Evolutionary conservation across 23 tunicate species (phyloP), one percentile per base, ranked within the genome.

Genomic region (Styela plicata): DNA sequence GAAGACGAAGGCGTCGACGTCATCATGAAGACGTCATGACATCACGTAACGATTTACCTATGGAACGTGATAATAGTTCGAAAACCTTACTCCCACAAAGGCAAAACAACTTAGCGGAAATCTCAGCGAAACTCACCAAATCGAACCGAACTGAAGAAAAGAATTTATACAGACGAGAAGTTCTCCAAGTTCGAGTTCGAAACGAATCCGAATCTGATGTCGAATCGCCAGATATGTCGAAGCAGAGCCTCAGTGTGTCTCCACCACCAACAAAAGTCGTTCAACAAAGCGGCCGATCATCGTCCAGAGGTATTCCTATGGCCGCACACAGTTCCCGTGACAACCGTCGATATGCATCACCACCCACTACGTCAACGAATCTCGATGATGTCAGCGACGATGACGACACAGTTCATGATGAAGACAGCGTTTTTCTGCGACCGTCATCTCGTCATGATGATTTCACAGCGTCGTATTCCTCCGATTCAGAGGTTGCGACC

Each of bases 401-500:
- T n/a, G 83, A 80, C 52, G 83, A 80, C 22, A 31, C 64, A 63
- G 73, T 19, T 31, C 24, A 25, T 10, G 30, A 26, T 19, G 82
- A 44, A 25, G 24, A 21, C 24, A 62, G 67, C 33, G 33, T 66
- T 52, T 63, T 76, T 3, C 78, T 29, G 10, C 36, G 27, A 29
- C 27, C 80, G 34, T 23, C 26, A 31, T 26, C 82, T 7, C 75
- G 68, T 52, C 82, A 63, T 31, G 92, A 89, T 44, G 80, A 67
- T 5, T 18, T 57, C 27, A 69, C 33, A 33, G 63, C 32, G 52
- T 73, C 78, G 0, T 76, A 44, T 1, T 76, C 81, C 3, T 76
- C 81, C 24, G 81, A 76, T 44, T 76, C 81, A 0, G 81, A 76
- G 44, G 81, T 76, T 28, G 81, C 81, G 28, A 76, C 81, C 0